Evolutionary conservation across 2,113 vertebrate genomes (phyloP).

Genomic region (Salvelinus namaycush): DNA sequence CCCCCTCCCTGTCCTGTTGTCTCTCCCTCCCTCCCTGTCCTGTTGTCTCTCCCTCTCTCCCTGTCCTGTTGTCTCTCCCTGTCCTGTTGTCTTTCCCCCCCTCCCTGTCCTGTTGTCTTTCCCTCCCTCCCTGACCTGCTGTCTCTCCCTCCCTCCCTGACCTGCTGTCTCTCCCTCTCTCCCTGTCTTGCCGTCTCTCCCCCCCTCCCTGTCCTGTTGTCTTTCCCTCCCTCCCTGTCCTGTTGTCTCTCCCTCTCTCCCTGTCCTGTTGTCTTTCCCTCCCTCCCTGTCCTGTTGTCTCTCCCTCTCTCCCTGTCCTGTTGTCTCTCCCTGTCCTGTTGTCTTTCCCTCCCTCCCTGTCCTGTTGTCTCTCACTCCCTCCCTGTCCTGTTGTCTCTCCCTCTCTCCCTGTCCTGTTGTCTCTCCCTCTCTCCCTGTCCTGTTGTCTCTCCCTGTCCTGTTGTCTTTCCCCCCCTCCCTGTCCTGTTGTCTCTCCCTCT

Average conservation of each 20-base stretch:
- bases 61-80: constrained; percentile 27
- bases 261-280: background rate
- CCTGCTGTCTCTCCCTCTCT: constrained; percentile 23
- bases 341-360: constrained; percentile 28
- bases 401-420: constrained; percentile 28
- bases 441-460: background rate
- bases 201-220: constrained; percentile 16
- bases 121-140: background rate
- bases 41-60: constrained; percentile 19
- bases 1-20: background rate
- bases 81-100: constrained; percentile 12
- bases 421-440: too few relatives aligned
- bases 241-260: background rate
- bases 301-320: too few relatives aligned
- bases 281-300: constrained; percentile 34
- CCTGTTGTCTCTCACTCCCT: constrained; percentile 20
- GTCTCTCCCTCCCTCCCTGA: background rate
- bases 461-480: constrained; percentile 29
- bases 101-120: constrained; percentile 32
- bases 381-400: background rate
- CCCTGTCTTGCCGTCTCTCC: background rate
- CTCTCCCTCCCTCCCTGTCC: background rate
- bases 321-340: constrained; percentile 3
- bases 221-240: background rate
- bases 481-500: constrained; percentile 23